Evolutionary conservation across 2,113 vertebrate species (phyloP).

Genomic region (Jacana jacana): DNA sequence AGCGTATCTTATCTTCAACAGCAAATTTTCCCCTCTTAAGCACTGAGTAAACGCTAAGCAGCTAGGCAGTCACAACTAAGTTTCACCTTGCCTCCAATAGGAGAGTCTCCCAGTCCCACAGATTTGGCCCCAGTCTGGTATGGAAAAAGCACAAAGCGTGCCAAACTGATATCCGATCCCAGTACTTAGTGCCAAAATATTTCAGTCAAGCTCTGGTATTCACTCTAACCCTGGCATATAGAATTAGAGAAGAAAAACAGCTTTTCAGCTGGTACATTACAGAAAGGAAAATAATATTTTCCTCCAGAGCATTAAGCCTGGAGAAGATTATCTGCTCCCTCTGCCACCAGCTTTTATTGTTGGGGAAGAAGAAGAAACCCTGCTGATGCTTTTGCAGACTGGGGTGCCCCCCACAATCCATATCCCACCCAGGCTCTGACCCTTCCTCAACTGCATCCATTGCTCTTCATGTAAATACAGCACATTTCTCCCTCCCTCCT

Average conservation of each 20-base stretch:
- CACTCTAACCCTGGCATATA: neutral
- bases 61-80: neutral
- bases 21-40: accelerated
- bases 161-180: neutral
- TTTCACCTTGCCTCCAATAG: neutral
- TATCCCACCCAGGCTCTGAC: too few species aligned
- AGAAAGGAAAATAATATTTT: neutral
- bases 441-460: neutral
- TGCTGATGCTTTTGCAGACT: neutral
- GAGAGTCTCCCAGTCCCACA: neutral
- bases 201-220: neutral
- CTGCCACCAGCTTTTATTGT: neutral
- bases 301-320: neutral
- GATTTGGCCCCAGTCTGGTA: neutral
- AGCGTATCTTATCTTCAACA: neutral
- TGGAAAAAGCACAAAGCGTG: neutral
- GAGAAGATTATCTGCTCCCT: neutral
- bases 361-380: neutral
- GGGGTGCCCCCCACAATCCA: neutral
- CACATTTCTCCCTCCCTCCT: neutral
- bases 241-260: conserved; percentile 2
- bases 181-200: neutral
- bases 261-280: neutral
- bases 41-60: neutral
- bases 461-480: neutral